Percentiles rank a stretch among this genome's conserved stretches.
Evolutionary conservation across 2,113 vertebrate genomes (phyloP).

Genomic region (Aphyosemion australe): DNA sequence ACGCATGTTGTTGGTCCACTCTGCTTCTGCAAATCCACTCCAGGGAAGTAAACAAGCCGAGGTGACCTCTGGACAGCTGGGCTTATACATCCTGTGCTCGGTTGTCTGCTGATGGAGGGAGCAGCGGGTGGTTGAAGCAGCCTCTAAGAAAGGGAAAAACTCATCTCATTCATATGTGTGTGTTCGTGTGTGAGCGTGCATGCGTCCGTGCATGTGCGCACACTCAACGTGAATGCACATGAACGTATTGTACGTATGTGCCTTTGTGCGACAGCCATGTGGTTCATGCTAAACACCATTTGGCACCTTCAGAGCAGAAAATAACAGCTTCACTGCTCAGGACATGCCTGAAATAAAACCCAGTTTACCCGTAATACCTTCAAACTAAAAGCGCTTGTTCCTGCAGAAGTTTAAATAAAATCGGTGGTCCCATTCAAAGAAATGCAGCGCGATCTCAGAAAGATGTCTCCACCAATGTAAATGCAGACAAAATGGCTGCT

Average conservation of each 20-base stretch:
- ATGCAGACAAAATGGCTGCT: constrained; percentile 80
- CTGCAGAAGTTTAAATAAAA: constrained; percentile 10
- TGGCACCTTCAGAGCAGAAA: constrained; percentile 53
- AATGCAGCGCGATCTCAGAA: constrained; percentile 25
- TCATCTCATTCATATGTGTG: constrained; percentile 46
- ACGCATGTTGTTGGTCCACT: constrained; percentile 35
- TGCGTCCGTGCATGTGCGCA: constrained; percentile 15
- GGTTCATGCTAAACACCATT: constrained; percentile 56
- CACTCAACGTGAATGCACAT: constrained; percentile 6
- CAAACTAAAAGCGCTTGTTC: constrained; percentile 26
- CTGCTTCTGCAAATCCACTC: constrained; percentile 48
- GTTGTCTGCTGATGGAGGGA: constrained; percentile 50
- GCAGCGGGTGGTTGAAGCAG: constrained; percentile 69
- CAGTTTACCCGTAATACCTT: constrained; percentile 3
- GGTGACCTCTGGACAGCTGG: constrained; percentile 75
- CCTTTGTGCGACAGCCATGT: constrained; percentile 57
- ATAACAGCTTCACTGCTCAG: constrained; percentile 40
- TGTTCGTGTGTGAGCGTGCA: constrained; percentile 9
- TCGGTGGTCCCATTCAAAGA: not conserved
- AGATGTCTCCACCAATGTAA: constrained; percentile 42
- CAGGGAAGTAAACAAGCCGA: constrained; percentile 69
- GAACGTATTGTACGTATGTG: constrained; percentile 32
- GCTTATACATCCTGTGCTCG: constrained; percentile 63
- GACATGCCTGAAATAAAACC: constrained; percentile 22
- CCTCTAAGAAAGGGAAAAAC: constrained; percentile 59